Evolutionary conservation across 2,113 vertebrate species (phyloP).

Genomic region (Nesoenas mayeri): DNA sequence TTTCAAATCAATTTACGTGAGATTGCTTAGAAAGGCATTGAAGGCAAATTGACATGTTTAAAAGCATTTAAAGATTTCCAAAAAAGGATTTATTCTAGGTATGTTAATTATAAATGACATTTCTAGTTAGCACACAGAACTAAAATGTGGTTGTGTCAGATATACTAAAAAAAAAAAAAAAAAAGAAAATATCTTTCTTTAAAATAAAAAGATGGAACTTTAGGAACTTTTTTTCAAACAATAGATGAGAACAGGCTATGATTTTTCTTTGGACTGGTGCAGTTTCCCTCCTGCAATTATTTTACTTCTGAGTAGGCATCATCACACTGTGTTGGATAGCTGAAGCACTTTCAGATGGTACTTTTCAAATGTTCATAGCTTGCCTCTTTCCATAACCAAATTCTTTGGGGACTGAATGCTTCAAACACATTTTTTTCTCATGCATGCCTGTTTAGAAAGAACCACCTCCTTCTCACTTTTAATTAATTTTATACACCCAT

Average conservation of each 20-base stretch:
- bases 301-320: background rate
- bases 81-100: background rate
- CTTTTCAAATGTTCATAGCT: background rate
- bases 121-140: background rate
- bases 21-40: background rate
- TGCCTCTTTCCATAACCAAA: background rate
- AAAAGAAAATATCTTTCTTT: background rate
- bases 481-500: background rate
- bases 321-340: background rate
- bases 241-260: fast-evolving
- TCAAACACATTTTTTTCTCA: background rate
- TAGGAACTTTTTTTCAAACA: background rate
- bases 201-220: background rate
- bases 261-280: background rate
- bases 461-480: background rate
- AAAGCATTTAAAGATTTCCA: background rate
- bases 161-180: background rate
- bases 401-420: background rate
- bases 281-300: background rate
- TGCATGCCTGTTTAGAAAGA: background rate
- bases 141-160: background rate
- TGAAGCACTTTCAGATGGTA: background rate
- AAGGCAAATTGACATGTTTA: background rate
- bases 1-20: background rate
- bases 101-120: background rate